A percentile compares a stretch with the other conserved stretches of the same genome.
Evolutionary conservation across 2,888 invertebrate genomes (phyloP).

Genomic region (Erebia epiphron): DNA sequence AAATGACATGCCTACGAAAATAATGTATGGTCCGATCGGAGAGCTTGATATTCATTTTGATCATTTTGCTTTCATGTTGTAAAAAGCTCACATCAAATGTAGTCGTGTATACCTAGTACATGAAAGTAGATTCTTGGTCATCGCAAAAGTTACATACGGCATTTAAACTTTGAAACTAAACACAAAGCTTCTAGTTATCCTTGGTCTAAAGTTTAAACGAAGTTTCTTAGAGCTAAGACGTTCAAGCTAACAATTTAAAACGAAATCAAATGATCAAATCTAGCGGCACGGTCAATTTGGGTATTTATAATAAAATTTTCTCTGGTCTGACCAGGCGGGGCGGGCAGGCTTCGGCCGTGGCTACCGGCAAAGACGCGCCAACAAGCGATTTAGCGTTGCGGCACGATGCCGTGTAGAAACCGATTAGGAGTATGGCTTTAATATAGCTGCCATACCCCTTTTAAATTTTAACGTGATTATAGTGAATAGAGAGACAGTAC

Average conservation of each 20-base stretch:
- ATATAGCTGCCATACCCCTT: too few species aligned
- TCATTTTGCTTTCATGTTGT: neutral
- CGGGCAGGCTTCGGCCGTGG: too few species aligned
- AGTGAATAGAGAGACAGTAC: too few species aligned
- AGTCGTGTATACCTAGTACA: neutral
- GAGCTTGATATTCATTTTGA: neutral
- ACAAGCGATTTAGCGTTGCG: too few species aligned
- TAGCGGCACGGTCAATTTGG: too few species aligned
- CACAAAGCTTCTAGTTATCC: conserved; percentile 31
- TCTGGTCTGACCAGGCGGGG: too few species aligned
- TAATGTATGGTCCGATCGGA: neutral
- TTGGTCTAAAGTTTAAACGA: conserved; percentile 24
- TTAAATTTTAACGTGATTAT: too few species aligned
- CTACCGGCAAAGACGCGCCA: too few species aligned
- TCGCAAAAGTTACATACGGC: conserved; percentile 20
- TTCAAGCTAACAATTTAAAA: conserved; percentile 16
- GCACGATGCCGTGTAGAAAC: too few species aligned
- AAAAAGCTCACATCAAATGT: neutral
- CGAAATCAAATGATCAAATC: conserved; percentile 12
- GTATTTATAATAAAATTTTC: too few species aligned
- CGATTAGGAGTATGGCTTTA: too few species aligned
- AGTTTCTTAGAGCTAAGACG: conserved; percentile 26
- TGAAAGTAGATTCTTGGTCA: conserved; percentile 14
- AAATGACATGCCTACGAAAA: too few species aligned
- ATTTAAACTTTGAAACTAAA: conserved; percentile 32